phyloP scores from a whole-genome alignment of 2,797 vertebrate species.

The Pipistrellus pipistrellus region DNA sequence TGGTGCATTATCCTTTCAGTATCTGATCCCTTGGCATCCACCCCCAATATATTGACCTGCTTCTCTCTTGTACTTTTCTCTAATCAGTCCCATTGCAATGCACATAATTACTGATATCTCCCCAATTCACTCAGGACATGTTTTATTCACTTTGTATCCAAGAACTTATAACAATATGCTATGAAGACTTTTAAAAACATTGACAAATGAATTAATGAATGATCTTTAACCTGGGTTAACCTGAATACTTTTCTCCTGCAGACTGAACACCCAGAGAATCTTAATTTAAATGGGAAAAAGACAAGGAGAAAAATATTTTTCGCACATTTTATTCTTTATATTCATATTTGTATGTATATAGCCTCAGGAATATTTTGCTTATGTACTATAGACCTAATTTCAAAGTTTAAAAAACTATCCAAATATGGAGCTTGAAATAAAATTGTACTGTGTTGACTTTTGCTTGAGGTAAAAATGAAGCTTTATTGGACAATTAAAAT shows the following conservation, averaged over 20 bases:
- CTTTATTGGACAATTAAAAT: slow-evolving; percentile 39
- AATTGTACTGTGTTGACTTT: not conserved
- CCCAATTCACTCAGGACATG: not conserved
- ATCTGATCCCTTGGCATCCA: not conserved
- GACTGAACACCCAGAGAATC: not conserved
- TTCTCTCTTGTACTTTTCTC: not conserved
- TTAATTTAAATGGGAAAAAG: not conserved
- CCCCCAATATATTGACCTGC: not conserved
- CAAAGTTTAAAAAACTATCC: not conserved
- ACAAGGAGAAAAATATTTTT: slow-evolving; percentile 25
- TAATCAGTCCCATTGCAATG: not conserved
- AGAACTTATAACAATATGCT: not conserved
- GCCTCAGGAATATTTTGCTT: slow-evolving; percentile 44
- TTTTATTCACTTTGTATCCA: not conserved
- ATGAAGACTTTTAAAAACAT: slow-evolving; percentile 44
- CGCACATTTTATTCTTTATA: not conserved
- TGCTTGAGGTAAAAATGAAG: not conserved
- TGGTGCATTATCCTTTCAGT: not conserved
- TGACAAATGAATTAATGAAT: slow-evolving; percentile 37
- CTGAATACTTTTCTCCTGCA: not conserved
- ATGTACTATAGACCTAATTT: not conserved
- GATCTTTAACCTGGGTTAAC: not conserved
- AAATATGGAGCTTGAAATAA: slow-evolving; percentile 15
- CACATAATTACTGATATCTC: not conserved
- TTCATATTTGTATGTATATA: not conserved